phyloP scores from a whole-genome alignment of 2,797 vertebrate species.

The Hirundo rustica region DNA sequence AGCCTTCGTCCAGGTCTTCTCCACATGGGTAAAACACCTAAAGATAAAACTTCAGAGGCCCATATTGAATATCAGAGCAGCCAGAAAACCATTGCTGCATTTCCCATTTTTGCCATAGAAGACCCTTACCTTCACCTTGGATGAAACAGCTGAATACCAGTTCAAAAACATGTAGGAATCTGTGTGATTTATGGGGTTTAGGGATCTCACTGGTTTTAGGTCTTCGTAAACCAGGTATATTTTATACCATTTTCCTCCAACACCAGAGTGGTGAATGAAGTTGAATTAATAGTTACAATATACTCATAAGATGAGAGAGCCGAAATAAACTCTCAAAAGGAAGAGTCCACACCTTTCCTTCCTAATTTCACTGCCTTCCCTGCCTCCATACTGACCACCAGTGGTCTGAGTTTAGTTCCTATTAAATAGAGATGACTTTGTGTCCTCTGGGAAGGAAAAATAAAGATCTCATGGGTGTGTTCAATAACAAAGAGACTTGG shows the following conservation, averaged over 20 bases:
- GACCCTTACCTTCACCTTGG: not conserved
- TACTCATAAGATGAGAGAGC: not conserved
- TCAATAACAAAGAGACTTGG: not conserved
- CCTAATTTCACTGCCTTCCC: not conserved
- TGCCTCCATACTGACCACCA: not conserved
- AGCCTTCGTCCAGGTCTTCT: not conserved
- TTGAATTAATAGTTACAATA: not conserved
- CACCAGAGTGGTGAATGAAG: not conserved
- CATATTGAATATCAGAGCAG: not conserved
- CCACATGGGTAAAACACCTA: not conserved
- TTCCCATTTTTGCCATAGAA: not conserved
- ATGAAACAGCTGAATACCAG: not conserved
- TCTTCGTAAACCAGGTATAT: accelerated
- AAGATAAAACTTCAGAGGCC: not conserved
- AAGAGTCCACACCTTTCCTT: not conserved
- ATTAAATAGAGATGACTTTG: not conserved
- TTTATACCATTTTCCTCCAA: not conserved
- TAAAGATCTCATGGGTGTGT: not conserved
- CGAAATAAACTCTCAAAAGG: not conserved
- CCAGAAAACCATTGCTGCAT: not conserved
- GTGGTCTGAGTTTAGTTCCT: not conserved
- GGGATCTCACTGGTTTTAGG: accelerated
- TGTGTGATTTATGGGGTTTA: not conserved
- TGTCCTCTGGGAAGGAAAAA: not conserved
- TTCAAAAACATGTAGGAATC: not conserved